Base-by-base conservation (phyloP, 2,113 vertebrate species). In the Gymnorhina tibicen region DNA sequence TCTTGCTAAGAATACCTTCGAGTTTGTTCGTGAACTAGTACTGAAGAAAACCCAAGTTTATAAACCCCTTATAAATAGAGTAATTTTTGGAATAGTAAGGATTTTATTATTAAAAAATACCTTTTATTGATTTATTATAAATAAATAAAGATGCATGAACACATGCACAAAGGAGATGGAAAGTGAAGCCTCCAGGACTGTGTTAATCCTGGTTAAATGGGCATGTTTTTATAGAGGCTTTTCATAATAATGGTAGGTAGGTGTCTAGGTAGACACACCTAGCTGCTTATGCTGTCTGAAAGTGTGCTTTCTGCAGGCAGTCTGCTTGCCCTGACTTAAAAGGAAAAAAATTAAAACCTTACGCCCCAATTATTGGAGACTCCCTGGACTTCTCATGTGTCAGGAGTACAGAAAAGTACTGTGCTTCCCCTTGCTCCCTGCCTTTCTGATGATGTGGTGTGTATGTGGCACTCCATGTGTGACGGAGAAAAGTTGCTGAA, bases 321-420 rank as follows among this genome's bases (percentile, higher is more conserved):
- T 66, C 47, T 41, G 1, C 33, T 75, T 91, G 8, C 70, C 19
- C 11, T 53, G 30, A 46, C 26, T 56, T 63, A n/a, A 20, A 74
- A 39, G 3, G 4, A 18, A 58, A 50, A 30, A 7, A n/a, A 8
- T 9, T 24, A 52, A 60, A 86, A 39, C 22, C 3, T 46, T 47
- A 32, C 1, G 4, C 16, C 7, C 7, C 0, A 0, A 6, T 66
- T 35, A 30, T 2, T 72, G n/a, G n/a, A 66, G 53, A 56, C 19
- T 92, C 7, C 35, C 13, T 52, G 16, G 13, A 24, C 14, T 63
- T 91, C 56, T 81, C 7, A 22, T 19, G 6, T 53, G n/a, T 33
- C 11, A 13, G 13, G 11, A 42, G 7, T 37, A 24, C 9, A n/a
- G 74, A 39, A 84, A 33, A 24, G 27, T 32, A 13, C 44, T 42